These are phyloP conservation scores for Nebria salina DNA, from an alignment of 2,888 invertebrate species.

Conservation along the genomic window DNA sequence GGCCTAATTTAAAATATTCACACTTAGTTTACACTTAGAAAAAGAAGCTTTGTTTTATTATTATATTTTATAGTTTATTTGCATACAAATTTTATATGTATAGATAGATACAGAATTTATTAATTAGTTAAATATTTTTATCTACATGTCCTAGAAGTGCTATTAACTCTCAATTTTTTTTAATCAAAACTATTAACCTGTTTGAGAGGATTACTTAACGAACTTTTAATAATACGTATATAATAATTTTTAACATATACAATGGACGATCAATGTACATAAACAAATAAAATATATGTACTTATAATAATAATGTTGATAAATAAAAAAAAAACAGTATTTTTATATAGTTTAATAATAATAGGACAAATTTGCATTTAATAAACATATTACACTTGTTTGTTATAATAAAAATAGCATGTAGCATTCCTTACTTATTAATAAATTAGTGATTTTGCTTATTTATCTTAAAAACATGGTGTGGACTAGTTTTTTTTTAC, in stretches of 20 bases:
- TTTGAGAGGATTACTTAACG: too few species aligned
- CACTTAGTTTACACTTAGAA: background rate
- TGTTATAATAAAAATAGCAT: background rate
- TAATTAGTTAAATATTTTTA: background rate
- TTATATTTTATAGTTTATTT: background rate
- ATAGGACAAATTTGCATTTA: background rate
- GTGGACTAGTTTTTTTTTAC: too few species aligned
- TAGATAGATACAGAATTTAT: background rate
- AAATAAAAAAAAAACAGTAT: background rate
- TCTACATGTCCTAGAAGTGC: background rate
- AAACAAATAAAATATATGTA: background rate
- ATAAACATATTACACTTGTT: background rate
- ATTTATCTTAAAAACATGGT: background rate
- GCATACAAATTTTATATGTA: background rate
- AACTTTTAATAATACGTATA: background rate
- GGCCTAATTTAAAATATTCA: background rate
- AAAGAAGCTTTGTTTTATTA: background rate
- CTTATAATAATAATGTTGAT: background rate
- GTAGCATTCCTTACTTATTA: background rate
- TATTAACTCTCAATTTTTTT: background rate
- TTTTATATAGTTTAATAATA: background rate
- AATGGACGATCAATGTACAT: conserved; percentile 1
- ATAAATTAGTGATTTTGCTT: background rate
- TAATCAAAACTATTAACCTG: background rate
- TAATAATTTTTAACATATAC: background rate